These are phyloP conservation scores for Leptobrachium ailaonicum DNA, from an alignment of 2,113 vertebrate species.

Conservation along the genomic window DNA sequence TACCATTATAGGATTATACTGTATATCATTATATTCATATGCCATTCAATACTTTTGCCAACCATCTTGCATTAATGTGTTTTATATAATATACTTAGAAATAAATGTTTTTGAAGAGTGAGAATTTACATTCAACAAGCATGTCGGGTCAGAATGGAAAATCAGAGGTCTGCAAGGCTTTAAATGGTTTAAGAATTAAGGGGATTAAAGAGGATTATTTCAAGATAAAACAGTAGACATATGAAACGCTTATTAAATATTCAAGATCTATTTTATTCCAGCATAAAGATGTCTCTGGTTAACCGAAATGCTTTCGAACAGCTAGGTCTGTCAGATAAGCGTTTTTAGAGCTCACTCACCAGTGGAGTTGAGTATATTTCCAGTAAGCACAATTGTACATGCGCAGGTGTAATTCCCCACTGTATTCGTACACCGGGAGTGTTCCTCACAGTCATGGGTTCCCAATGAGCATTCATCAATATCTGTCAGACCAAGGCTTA, in stretches of 20 bases:
- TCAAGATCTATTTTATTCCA: slow-evolving; percentile 18
- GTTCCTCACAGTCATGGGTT: slow-evolving; percentile 67
- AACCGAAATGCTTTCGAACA: slow-evolving; percentile 10
- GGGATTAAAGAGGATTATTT: slow-evolving; percentile 3
- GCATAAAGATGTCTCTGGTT: slow-evolving; percentile 8
- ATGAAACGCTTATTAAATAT: slow-evolving; percentile 42
- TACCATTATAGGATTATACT: no score
- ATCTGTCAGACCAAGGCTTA: slow-evolving; percentile 67
- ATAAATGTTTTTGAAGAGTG: background rate
- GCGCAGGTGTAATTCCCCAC: slow-evolving; percentile 69
- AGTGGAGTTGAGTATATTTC: slow-evolving; percentile 57
- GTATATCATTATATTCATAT: no score
- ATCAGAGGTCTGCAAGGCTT: background rate
- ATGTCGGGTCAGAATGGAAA: background rate
- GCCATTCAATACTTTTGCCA: no score
- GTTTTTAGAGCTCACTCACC: slow-evolving; percentile 54
- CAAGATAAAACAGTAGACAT: slow-evolving; percentile 13
- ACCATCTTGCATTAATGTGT: no score
- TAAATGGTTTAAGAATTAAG: background rate
- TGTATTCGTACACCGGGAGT: slow-evolving; percentile 69
- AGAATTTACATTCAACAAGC: background rate
- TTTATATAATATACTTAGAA: no score
- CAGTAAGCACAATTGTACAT: slow-evolving; percentile 57
- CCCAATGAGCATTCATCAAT: slow-evolving; percentile 73
- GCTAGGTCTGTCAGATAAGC: background rate